Percentiles rank a stretch among this genome's conserved stretches.
Evolutionary conservation across 35 echinoderm and acorn worm species (phyloP).

Genomic region (Apostichopus parvimensis): DNA sequence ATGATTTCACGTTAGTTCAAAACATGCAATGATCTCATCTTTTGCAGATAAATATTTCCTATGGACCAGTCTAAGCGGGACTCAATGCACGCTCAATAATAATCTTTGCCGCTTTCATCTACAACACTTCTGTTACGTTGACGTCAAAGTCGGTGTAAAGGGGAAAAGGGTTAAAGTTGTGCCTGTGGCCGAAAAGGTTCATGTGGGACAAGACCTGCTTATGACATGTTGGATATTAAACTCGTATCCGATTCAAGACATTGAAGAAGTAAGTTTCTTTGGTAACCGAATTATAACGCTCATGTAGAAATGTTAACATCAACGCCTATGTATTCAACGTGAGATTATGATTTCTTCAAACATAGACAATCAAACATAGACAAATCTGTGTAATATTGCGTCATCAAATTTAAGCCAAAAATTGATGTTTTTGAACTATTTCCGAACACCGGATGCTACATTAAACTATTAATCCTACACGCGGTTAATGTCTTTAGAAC

Average conservation of each 20-base stretch:
- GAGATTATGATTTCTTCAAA: too few relatives aligned
- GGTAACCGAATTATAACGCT: too few relatives aligned
- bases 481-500: too few relatives aligned
- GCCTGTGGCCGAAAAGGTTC: not conserved
- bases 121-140: not conserved
- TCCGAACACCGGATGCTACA: too few relatives aligned
- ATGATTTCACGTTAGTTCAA: too few relatives aligned
- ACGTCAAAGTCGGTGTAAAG: not conserved
- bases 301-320: too few relatives aligned
- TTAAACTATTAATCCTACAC: too few relatives aligned
- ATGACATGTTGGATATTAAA: constrained; percentile 4
- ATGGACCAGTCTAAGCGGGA: not conserved
- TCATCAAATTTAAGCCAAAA: too few relatives aligned
- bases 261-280: not conserved
- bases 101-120: not conserved
- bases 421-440: too few relatives aligned
- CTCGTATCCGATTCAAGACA: not conserved
- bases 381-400: too few relatives aligned
- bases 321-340: too few relatives aligned
- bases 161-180: not conserved
- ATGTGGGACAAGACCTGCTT: not conserved
- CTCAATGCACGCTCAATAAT: not conserved
- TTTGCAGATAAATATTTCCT: not conserved
- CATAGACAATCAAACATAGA: too few relatives aligned
- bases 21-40: not conserved